These are phyloP conservation scores for Parotocinclus haroldoi DNA, from an alignment of 2,797 vertebrate genomes.

Conservation along the genomic window DNA sequence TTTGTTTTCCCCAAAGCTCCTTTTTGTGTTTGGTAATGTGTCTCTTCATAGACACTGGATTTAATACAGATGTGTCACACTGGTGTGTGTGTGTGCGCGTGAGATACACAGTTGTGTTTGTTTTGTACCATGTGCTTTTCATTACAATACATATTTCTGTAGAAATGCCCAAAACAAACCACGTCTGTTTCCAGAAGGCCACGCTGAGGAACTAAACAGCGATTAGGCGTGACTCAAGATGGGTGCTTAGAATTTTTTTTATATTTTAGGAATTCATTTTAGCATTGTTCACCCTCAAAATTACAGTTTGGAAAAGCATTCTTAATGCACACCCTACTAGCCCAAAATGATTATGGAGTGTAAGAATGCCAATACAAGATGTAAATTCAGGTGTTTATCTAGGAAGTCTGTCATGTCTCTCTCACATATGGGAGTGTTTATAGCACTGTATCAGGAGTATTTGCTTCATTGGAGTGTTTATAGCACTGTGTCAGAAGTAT, in stretches of 20 bases:
- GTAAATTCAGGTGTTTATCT: too few relatives aligned
- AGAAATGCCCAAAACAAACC: constrained; percentile 33
- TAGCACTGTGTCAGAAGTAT: too few relatives aligned
- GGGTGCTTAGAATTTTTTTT: background rate
- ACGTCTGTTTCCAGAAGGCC: constrained; percentile 13
- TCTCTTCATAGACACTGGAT: constrained; percentile 29
- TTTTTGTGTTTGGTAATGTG: constrained; percentile 45
- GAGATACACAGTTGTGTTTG: constrained; percentile 34
- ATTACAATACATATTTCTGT: constrained; percentile 43
- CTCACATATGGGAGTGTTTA: too few relatives aligned
- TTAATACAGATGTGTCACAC: constrained; percentile 45
- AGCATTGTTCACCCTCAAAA: too few relatives aligned
- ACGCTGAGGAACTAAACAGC: background rate
- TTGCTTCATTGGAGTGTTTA: too few relatives aligned
- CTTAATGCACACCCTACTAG: too few relatives aligned
- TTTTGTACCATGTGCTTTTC: constrained; percentile 41
- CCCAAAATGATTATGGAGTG: too few relatives aligned
- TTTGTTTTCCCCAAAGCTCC: constrained; percentile 32
- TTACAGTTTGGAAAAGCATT: too few relatives aligned
- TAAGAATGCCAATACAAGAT: too few relatives aligned
- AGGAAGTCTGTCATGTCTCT: too few relatives aligned
- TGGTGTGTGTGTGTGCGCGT: constrained; percentile 34
- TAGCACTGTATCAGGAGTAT: too few relatives aligned
- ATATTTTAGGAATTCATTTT: too few relatives aligned
- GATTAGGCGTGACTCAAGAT: background rate